These are phyloP conservation scores for Halisarca cf. caerulea DNA, from an alignment of 37 sponge, comb jelly and placozoan species.

Conservation along the genomic window DNA sequence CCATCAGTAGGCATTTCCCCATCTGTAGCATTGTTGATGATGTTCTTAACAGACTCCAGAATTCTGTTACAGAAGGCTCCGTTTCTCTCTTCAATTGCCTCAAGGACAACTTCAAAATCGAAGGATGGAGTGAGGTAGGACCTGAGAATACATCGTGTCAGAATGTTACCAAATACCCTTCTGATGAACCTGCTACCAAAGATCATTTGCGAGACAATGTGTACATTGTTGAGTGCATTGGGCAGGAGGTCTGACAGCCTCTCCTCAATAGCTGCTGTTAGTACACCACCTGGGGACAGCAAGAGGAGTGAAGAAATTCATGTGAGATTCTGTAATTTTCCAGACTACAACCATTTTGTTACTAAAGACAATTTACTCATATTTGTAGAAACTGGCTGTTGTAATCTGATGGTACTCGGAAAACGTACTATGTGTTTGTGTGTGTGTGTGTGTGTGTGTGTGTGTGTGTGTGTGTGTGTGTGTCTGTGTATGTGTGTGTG, in stretches of 20 bases:
- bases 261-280: slow-evolving; percentile 19
- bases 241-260: neutral
- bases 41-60: neutral
- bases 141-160: neutral
- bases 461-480: no score
- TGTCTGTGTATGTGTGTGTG: no score
- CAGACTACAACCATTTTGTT: no score
- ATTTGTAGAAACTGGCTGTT: no score
- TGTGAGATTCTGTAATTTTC: neutral
- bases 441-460: no score
- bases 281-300: neutral
- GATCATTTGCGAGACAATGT: slow-evolving; percentile 9
- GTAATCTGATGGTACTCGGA: no score
- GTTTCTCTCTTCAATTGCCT: neutral
- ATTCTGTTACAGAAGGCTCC: neutral
- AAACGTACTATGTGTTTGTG: no score
- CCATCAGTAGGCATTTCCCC: neutral
- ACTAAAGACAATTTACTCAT: no score
- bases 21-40: slow-evolving; percentile 6
- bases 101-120: neutral
- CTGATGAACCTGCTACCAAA: slow-evolving; percentile 1
- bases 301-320: neutral
- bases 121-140: neutral
- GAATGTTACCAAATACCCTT: neutral
- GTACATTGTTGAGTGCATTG: neutral